Percentiles rank a stretch among this genome's conserved stretches.
phyloP scores from a whole-genome alignment of 2,797 vertebrate genomes.

The Ibycter americanus region DNA sequence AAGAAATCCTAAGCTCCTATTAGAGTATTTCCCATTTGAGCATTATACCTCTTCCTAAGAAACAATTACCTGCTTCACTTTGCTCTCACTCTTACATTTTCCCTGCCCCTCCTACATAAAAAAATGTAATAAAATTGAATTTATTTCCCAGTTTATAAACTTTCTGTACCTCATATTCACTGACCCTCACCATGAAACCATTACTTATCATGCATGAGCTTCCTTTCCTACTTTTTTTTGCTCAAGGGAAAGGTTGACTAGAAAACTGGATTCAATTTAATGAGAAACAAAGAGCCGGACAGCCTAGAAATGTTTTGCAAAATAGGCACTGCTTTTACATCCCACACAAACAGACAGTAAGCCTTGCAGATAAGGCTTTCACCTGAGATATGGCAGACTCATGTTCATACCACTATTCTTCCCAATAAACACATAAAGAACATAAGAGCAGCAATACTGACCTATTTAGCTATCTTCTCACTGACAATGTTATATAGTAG shows the following conservation, averaged over 20 bases:
- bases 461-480: not conserved
- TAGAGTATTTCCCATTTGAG: not conserved
- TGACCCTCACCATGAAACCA: not conserved
- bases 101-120: not conserved
- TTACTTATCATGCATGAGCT: not conserved
- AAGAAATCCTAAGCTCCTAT: not conserved
- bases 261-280: not conserved
- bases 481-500: not conserved
- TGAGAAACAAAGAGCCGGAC: not conserved
- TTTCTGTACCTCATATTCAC: not conserved
- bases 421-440: not conserved
- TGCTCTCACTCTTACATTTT: not conserved
- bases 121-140: not conserved
- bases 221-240: not conserved
- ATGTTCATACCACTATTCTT: rapidly evolving
- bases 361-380: not conserved
- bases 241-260: not conserved
- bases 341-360: not conserved
- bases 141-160: not conserved
- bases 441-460: not conserved
- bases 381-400: not conserved
- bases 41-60: not conserved
- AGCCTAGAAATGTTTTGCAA: not conserved
- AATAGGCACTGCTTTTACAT: not conserved
- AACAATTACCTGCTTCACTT: not conserved